These are phyloP conservation scores for Nemotelus nigrinus DNA, from an alignment of 2,888 invertebrate species.

Conservation along the genomic window DNA sequence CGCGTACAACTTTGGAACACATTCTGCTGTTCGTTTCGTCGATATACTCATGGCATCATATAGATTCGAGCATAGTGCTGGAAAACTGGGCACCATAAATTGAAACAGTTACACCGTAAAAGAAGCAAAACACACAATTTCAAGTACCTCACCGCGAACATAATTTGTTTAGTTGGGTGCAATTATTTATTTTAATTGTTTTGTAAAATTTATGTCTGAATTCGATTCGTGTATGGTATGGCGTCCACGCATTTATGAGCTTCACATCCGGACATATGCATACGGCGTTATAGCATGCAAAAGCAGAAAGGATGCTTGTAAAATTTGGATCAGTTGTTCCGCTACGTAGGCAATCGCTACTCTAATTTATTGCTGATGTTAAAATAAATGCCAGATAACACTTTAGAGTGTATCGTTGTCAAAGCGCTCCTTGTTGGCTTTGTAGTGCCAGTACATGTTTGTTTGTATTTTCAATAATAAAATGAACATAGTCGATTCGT, in stretches of 20 bases:
- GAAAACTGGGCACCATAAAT: conserved; percentile 38
- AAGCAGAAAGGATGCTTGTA: too few relatives aligned
- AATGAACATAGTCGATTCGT: too few relatives aligned
- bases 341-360: conserved; percentile 50
- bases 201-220: conserved; percentile 54
- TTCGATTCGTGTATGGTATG: conserved; percentile 23
- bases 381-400: conserved; percentile 55
- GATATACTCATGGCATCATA: not conserved
- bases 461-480: too few relatives aligned
- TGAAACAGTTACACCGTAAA: conserved; percentile 20
- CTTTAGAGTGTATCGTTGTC: conserved; percentile 35
- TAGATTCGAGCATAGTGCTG: conserved; percentile 15
- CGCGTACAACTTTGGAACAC: too few relatives aligned
- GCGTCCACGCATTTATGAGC: not conserved
- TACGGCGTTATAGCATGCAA: too few relatives aligned
- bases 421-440: not conserved
- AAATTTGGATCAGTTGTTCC: not conserved
- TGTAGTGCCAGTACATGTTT: not conserved
- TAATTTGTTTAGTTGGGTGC: conserved; percentile 54
- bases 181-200: conserved; percentile 57
- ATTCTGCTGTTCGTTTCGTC: too few relatives aligned
- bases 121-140: conserved; percentile 27
- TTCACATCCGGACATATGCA: too few relatives aligned
- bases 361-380: conserved; percentile 55
- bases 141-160: conserved; percentile 49